Evolutionary conservation across 92 coral and sea anemone species (phyloP).

Genomic region (Hydrozoanthus gracilis): DNA sequence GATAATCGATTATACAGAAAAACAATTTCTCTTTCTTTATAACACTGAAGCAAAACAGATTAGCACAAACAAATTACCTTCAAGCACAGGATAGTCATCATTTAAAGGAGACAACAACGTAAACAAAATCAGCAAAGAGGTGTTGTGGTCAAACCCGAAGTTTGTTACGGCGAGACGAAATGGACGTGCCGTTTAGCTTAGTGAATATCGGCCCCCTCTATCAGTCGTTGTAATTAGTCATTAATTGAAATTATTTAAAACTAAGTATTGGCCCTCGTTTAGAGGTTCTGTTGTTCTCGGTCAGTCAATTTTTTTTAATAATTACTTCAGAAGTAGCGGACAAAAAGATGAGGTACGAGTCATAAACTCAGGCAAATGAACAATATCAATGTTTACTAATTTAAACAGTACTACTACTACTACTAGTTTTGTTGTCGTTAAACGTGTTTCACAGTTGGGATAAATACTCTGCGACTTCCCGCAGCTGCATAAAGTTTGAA

Average conservation of each 20-base stretch:
- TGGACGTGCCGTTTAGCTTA: background rate
- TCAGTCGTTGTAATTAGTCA: background rate
- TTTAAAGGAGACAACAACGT: background rate
- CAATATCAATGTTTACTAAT: too few relatives aligned
- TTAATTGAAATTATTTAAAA: background rate
- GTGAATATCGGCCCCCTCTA: background rate
- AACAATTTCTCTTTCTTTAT: too few relatives aligned
- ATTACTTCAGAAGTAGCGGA: background rate
- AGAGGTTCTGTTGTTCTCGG: too few relatives aligned
- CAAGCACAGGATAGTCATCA: background rate
- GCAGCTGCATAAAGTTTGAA: too few relatives aligned
- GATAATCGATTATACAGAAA: too few relatives aligned
- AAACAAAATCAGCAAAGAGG: background rate
- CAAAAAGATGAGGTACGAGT: background rate
- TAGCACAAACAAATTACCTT: constrained; percentile 8
- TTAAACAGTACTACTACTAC: too few relatives aligned
- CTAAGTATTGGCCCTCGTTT: constrained; percentile 1
- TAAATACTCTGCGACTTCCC: too few relatives aligned
- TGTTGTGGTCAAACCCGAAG: background rate
- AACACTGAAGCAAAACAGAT: background rate
- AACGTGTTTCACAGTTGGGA: too few relatives aligned
- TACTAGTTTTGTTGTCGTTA: too few relatives aligned
- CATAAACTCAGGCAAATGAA: too few relatives aligned
- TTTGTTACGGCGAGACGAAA: background rate
- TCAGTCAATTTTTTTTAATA: background rate